Percentiles rank a stretch among this genome's conserved stretches.
phyloP scores from a whole-genome alignment of 2,113 vertebrate species.

The Garra rufa region DNA sequence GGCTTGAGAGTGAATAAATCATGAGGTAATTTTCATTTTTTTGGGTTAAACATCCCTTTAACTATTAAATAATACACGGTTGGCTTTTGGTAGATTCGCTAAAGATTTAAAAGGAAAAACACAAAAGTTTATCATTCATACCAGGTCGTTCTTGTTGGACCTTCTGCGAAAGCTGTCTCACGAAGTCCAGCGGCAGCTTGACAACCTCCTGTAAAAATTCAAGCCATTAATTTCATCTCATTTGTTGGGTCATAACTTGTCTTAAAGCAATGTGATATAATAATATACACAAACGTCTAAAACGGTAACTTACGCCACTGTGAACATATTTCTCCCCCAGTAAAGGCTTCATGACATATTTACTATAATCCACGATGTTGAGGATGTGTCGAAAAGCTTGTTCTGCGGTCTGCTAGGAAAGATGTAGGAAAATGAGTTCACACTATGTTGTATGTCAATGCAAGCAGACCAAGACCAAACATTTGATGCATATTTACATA shows the following conservation, averaged over 20 bases:
- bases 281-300: neutral
- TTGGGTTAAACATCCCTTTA: no score
- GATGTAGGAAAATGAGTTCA: slow-evolving; percentile 22
- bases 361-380: slow-evolving; percentile 93
- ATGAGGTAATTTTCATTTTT: no score
- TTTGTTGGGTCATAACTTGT: neutral
- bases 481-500: neutral
- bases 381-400: slow-evolving; percentile 92
- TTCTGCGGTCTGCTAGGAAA: slow-evolving; percentile 75
- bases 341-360: slow-evolving; percentile 95
- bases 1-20: no score
- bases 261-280: neutral
- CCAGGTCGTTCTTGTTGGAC: slow-evolving; percentile 94
- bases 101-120: neutral
- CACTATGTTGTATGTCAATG: no score
- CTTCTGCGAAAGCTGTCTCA: slow-evolving; percentile 92
- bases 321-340: slow-evolving; percentile 93
- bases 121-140: slow-evolving; percentile 62
- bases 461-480: neutral
- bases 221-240: neutral
- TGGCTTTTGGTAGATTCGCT: no score
- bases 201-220: slow-evolving; percentile 87
- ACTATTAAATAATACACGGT: no score
- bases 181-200: slow-evolving; percentile 92
- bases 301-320: slow-evolving; percentile 82